Evolutionary conservation across 2,797 vertebrate genomes (phyloP).

Genomic region (Diplodus sargus): DNA sequence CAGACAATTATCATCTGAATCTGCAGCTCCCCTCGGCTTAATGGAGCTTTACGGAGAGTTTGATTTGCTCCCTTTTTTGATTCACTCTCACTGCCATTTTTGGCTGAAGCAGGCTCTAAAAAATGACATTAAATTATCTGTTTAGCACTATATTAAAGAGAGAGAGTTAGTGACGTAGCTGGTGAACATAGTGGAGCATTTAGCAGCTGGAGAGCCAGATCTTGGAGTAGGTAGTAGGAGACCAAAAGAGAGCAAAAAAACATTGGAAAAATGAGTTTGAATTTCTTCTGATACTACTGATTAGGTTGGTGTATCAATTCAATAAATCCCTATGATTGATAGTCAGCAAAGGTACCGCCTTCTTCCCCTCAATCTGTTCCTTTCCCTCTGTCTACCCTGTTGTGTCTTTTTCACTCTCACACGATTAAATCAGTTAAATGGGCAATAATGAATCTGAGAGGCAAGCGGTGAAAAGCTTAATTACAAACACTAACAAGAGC

Average conservation of each 20-base stretch:
- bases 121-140: too few relatives aligned
- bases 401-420: background rate
- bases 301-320: background rate
- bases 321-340: background rate
- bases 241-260: too few relatives aligned
- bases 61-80: too few relatives aligned
- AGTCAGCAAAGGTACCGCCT: background rate
- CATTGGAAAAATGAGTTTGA: too few relatives aligned
- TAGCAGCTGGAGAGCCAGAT: background rate
- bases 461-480: slow-evolving; percentile 1
- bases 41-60: too few relatives aligned
- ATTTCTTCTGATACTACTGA: too few relatives aligned
- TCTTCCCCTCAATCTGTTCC: background rate
- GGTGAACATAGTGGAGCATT: background rate
- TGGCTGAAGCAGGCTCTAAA: too few relatives aligned
- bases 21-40: too few relatives aligned
- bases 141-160: too few relatives aligned
- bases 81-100: too few relatives aligned
- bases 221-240: background rate
- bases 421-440: background rate
- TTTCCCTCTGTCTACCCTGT: background rate
- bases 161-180: background rate
- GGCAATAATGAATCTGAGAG: background rate
- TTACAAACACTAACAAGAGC: background rate
- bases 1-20: too few relatives aligned